Percentiles rank a stretch among this genome's conserved stretches.
Evolutionary conservation across 2,797 vertebrate genomes (phyloP).

Genomic region (Pangasius sanitwongsei): DNA sequence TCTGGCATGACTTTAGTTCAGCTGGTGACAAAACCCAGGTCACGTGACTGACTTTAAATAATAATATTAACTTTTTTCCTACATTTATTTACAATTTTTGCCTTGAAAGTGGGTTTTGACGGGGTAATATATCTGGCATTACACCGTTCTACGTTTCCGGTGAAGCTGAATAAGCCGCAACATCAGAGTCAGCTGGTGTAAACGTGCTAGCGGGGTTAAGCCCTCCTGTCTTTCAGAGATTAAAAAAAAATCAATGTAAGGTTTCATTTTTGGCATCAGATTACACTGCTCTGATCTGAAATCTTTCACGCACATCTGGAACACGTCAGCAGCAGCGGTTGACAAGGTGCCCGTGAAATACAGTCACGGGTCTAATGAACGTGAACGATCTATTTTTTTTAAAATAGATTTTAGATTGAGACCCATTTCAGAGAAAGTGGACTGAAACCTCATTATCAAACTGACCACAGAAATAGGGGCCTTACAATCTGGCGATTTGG

Average conservation of each 20-base stretch:
- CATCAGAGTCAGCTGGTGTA: neutral
- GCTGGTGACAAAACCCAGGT: neutral
- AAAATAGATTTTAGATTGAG: too few relatives aligned
- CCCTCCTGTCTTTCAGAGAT: neutral
- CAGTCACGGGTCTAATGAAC: too few relatives aligned
- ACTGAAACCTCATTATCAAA: too few relatives aligned
- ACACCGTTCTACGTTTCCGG: neutral
- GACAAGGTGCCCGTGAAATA: too few relatives aligned
- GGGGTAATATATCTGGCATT: neutral
- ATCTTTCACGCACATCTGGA: neutral
- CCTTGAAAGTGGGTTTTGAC: neutral
- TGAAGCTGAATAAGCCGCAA: neutral
- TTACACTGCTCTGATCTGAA: too few relatives aligned
- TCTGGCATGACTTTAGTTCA: neutral
- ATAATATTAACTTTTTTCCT: too few relatives aligned
- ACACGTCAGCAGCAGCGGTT: neutral
- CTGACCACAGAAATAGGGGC: too few relatives aligned
- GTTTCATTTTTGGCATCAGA: neutral
- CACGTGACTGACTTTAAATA: neutral
- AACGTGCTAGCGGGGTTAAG: neutral
- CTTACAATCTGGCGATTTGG: too few relatives aligned
- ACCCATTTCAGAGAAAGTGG: too few relatives aligned
- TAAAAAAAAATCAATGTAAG: neutral
- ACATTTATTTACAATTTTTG: neutral
- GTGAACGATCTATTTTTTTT: too few relatives aligned